Evolutionary conservation across 2,888 invertebrate species (phyloP), one percentile per base, ranked within the genome.

Genomic region (Sphecodes monilicornis): DNA sequence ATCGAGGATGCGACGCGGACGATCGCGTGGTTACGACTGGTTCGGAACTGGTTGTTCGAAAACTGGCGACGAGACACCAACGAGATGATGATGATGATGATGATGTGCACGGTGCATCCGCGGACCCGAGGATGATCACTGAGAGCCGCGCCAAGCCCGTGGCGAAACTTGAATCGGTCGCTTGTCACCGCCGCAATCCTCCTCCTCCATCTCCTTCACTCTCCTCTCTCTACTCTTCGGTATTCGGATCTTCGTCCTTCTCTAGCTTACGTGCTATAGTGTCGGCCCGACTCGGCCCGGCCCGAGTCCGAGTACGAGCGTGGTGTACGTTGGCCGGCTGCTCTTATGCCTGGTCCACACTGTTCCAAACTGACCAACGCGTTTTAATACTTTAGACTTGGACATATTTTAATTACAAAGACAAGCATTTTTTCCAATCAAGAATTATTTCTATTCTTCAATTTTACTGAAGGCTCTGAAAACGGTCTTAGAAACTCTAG

Each of bases 141-240:
- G 76, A 76, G 64, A n/a, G 10, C n/a, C 66, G 26, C 22, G 74
- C 66, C 77, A 73, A 80, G 26, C 57, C 54, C 16, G 70, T 64
- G 50, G 64, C 76, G 79, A 79, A 78, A 77, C 81, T 81, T 36
- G 39, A 73, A 77, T 77, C 76, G 77, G 26, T 60, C 57, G 22
- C 39, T 36, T 26, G 70, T 43, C 74, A 41, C 26, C 73, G 39
- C 41, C 41, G 68, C 29, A 13, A 32, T n/a, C 57, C 60, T 16
- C 32, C 43, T 29, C 26, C 32, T 3, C 41, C 10, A 18, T 18
- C 32, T 46, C 39, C 36, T 60, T 22, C 74, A 54, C 26, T 50
- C 57, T 60, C 29, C 74, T 72, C 26, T 50, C 57, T 54, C 54
- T 57, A 11, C 46, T 50, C 29, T 32, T 32, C 64, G 32, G 10